phyloP scores from a whole-genome alignment of 1,140 invertebrate species.

The Formica selysi region DNA sequence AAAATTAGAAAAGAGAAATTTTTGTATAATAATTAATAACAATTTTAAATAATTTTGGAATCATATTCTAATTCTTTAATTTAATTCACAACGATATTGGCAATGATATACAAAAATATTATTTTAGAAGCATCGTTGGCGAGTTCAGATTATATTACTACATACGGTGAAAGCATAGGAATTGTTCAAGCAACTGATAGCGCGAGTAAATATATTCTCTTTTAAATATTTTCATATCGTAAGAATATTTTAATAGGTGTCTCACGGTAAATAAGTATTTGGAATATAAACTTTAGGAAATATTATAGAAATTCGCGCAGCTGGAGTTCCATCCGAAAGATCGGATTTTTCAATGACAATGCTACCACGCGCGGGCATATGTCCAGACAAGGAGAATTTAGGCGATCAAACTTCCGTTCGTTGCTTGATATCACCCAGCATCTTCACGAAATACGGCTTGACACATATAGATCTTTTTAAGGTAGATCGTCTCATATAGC shows the following conservation, averaged over 20 bases:
- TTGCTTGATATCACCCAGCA: constrained; percentile 53
- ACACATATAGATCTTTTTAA: constrained; percentile 53
- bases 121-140: constrained; percentile 31
- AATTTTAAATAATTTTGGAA: not conserved
- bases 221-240: not conserved
- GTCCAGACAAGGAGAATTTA: not conserved
- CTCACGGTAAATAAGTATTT: not conserved
- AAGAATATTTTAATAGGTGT: not conserved
- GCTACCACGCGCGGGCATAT: not conserved
- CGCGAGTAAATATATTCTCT: constrained; percentile 15
- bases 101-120: constrained; percentile 22
- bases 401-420: constrained; percentile 28
- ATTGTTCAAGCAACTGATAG: constrained; percentile 24
- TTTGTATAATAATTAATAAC: constrained; percentile 12
- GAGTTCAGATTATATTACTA: constrained; percentile 45
- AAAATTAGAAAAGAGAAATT: not conserved
- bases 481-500: constrained; percentile 17
- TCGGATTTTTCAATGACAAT: constrained; percentile 1
- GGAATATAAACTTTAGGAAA: not conserved
- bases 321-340: constrained; percentile 23
- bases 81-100: not conserved
- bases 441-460: constrained; percentile 54
- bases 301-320: constrained; percentile 37
- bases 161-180: constrained; percentile 40
- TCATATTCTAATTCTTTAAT: not conserved